A percentile compares a stretch with the other conserved stretches of the same genome.
phyloP scores from a whole-genome alignment of 2,888 invertebrate genomes.

The Congeria kusceri region DNA sequence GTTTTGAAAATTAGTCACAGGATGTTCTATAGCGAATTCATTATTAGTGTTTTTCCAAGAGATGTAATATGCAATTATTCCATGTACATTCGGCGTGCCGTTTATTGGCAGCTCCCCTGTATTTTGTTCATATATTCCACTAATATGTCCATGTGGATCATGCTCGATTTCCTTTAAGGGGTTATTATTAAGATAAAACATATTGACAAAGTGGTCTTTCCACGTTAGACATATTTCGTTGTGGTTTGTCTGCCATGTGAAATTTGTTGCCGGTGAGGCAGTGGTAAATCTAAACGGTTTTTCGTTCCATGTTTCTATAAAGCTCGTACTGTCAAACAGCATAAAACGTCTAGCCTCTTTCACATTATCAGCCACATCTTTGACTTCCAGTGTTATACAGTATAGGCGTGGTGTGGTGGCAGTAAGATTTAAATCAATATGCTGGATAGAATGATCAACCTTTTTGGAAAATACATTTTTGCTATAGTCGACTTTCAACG shows the following conservation, averaged over 20 bases:
- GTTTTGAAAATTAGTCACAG: slow-evolving; percentile 18
- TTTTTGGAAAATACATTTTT: too few relatives aligned
- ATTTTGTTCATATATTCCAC: slow-evolving; percentile 59
- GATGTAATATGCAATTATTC: slow-evolving; percentile 47
- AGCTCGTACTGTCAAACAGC: slow-evolving; percentile 39
- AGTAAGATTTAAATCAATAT: slow-evolving; percentile 8
- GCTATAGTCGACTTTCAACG: background rate
- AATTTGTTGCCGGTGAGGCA: slow-evolving; percentile 57
- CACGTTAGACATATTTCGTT: slow-evolving; percentile 55
- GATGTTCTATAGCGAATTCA: background rate
- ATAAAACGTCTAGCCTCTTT: slow-evolving; percentile 58
- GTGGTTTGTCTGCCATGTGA: slow-evolving; percentile 65
- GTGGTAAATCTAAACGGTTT: slow-evolving; percentile 40
- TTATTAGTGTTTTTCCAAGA: slow-evolving; percentile 11
- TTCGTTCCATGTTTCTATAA: slow-evolving; percentile 17
- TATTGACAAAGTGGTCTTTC: slow-evolving; percentile 61
- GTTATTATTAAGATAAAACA: slow-evolving; percentile 38
- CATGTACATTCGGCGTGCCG: slow-evolving; percentile 66
- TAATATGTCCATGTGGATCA: slow-evolving; percentile 34
- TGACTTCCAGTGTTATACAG: slow-evolving; percentile 52
- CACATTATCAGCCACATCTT: slow-evolving; percentile 62
- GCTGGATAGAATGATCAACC: too few relatives aligned
- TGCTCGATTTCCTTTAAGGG: slow-evolving; percentile 48
- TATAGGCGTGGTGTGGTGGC: slow-evolving; percentile 41
- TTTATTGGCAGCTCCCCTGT: slow-evolving; percentile 46